These are phyloP conservation scores for Diadophis punctatus DNA, from an alignment of 2,113 vertebrate genomes.

Conservation along the genomic window DNA sequence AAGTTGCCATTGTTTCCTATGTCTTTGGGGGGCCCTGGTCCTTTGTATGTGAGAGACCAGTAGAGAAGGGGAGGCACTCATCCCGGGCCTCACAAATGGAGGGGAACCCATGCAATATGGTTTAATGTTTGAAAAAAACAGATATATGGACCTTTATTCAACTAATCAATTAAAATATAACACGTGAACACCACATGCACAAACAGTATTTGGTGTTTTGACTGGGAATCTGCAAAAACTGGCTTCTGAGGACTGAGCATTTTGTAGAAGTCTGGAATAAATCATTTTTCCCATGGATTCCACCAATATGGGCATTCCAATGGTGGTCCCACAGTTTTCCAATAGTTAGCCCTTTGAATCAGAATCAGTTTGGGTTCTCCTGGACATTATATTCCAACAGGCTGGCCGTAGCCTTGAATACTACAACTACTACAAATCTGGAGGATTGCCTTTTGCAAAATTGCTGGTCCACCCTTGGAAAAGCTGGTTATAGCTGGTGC, in stretches of 20 bases:
- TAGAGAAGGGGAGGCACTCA: neutral
- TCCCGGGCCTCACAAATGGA: neutral
- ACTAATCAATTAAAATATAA: neutral
- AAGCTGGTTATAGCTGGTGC: neutral
- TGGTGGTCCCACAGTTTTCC: neutral
- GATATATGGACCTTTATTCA: neutral
- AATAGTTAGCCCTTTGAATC: neutral
- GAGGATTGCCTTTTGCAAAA: neutral
- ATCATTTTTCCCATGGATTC: neutral
- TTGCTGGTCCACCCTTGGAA: neutral
- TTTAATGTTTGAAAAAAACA: neutral
- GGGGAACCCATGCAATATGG: neutral
- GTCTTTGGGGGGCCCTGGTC: neutral
- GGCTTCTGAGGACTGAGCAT: neutral
- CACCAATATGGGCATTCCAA: neutral
- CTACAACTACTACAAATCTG: neutral
- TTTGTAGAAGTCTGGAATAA: neutral
- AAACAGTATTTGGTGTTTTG: neutral
- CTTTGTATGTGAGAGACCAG: neutral
- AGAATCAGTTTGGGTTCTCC: neutral
- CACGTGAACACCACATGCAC: neutral
- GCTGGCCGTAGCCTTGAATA: neutral
- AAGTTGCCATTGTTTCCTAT: neutral
- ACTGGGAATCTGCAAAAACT: neutral
- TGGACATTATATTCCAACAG: neutral